These are phyloP conservation scores for Struthidea cinerea DNA, from an alignment of 2,113 vertebrate species.

Conservation along the genomic window DNA sequence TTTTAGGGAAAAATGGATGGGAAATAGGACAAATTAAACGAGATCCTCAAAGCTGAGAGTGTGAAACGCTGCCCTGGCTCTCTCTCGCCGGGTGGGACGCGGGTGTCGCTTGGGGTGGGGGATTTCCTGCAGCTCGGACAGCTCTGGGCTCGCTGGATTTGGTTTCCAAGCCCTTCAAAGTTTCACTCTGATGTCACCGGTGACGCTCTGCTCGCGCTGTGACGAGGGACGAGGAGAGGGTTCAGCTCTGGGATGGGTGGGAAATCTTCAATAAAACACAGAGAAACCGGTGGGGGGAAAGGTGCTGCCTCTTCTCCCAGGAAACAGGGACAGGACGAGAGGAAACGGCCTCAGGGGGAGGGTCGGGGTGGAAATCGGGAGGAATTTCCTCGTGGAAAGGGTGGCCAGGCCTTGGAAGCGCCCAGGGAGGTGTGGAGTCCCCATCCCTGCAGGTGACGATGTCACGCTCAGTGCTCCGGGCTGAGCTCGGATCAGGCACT, in stretches of 20 bases:
- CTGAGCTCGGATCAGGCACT: neutral
- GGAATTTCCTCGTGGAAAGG: neutral
- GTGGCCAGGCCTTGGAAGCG: rapidly evolving
- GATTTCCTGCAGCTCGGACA: slow-evolving; percentile 1
- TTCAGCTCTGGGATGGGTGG: neutral
- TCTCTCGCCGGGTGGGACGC: neutral
- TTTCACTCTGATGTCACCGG: neutral
- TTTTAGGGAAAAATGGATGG: neutral
- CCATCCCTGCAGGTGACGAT: neutral
- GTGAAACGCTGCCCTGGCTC: neutral
- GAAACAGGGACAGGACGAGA: neutral
- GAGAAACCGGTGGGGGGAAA: neutral
- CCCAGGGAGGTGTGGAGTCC: neutral
- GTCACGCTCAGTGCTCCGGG: neutral
- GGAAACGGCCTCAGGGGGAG: neutral
- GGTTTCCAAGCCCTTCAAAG: neutral
- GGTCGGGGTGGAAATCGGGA: neutral
- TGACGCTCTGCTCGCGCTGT: neutral
- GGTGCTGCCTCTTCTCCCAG: neutral
- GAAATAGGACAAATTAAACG: rapidly evolving
- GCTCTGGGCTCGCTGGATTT: neutral
- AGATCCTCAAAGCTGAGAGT: neutral
- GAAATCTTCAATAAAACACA: neutral
- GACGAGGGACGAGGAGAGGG: neutral
- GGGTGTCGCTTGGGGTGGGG: neutral